Conservation (phyloP, 2,888 invertebrate genomes). For the Macrosiphum euphorbiae region DNA sequence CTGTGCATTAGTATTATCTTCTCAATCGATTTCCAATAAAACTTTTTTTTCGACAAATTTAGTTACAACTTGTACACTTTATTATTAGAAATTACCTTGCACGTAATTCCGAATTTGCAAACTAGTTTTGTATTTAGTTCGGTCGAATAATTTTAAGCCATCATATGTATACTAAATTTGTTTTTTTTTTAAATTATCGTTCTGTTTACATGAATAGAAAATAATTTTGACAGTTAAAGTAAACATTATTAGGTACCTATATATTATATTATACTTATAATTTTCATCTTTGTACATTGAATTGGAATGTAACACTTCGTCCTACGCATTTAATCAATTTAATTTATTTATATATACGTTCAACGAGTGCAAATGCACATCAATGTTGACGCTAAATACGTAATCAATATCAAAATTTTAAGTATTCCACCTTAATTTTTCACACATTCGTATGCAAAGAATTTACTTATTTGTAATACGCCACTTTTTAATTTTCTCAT, state of each 20-base stretch:
- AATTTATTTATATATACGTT: slow-evolving; percentile 14
- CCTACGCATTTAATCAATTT: neutral
- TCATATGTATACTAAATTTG: neutral
- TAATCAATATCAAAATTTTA: neutral
- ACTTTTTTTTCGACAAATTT: neutral
- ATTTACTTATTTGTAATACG: neutral
- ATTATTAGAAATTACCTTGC: neutral
- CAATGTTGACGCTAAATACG: neutral
- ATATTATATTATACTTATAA: neutral
- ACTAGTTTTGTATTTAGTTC: neutral
- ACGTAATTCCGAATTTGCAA: neutral
- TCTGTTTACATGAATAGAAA: neutral
- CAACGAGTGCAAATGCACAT: neutral
- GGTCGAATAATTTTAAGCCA: neutral
- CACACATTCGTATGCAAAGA: neutral
- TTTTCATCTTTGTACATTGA: neutral
- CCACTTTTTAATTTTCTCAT: neutral
- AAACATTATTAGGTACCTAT: neutral
- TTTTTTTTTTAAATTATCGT: neutral
- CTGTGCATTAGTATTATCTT: too few species aligned
- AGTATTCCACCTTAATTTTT: neutral
- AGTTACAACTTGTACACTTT: neutral
- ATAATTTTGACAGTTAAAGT: neutral
- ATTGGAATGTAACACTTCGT: neutral
- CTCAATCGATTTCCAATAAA: neutral